These are phyloP conservation scores for Orthonychiurus folsomi DNA, from an alignment of 2,888 invertebrate species.

Conservation along the genomic window DNA sequence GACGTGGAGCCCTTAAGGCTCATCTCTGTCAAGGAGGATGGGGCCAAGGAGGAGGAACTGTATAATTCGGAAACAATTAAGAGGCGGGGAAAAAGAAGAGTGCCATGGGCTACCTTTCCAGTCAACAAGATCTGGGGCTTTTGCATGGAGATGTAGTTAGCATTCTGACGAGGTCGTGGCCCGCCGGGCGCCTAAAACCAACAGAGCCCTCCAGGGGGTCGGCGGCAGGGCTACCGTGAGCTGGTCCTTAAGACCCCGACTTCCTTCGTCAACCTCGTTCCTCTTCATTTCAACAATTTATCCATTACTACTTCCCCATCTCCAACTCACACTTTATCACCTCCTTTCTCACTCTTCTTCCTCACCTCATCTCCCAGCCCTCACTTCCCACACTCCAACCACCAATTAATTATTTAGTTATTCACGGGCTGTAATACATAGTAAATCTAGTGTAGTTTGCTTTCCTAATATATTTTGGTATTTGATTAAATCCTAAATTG, in stretches of 20 bases:
- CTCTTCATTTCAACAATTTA: slow-evolving; percentile 3
- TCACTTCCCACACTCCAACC: too few relatives aligned
- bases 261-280: slow-evolving; percentile 4
- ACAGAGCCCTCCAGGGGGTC: slow-evolving; percentile 33
- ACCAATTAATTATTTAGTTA: too few relatives aligned
- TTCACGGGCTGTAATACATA: too few relatives aligned
- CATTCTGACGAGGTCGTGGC: slow-evolving; percentile 34
- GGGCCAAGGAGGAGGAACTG: slow-evolving; percentile 24
- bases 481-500: too few relatives aligned
- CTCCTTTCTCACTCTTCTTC: not conserved
- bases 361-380: not conserved
- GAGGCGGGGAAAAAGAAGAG: slow-evolving; percentile 25
- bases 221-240: slow-evolving; percentile 26
- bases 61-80: slow-evolving; percentile 33
- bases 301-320: not conserved
- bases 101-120: not conserved
- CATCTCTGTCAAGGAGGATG: slow-evolving; percentile 26
- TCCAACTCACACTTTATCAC: slow-evolving; percentile 4
- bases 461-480: too few relatives aligned
- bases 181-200: slow-evolving; percentile 38
- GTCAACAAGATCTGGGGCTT: not conserved
- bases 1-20: slow-evolving; percentile 27
- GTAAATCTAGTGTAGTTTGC: too few relatives aligned
- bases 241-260: slow-evolving; percentile 7
- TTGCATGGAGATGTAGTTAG: slow-evolving; percentile 21